phyloP scores from a whole-genome alignment of 2,888 invertebrate genomes.

The Atrina japonica region DNA sequence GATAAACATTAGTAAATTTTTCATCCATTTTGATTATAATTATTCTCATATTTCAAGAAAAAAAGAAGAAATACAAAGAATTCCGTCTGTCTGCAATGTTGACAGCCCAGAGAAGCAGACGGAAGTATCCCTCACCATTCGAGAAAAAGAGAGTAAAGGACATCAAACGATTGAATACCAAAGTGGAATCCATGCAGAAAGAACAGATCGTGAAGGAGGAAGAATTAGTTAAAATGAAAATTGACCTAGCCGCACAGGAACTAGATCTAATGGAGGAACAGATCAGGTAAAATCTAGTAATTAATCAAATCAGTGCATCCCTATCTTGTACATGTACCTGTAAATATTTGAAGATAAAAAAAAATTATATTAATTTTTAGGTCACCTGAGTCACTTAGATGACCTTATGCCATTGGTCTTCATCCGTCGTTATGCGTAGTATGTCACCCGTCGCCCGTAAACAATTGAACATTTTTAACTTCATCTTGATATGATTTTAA shows the following conservation, averaged over 20 bases:
- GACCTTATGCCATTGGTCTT: no score
- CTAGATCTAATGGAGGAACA: constrained; percentile 65
- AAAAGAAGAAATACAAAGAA: neutral
- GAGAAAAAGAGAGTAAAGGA: constrained; percentile 70
- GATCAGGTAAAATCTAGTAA: constrained; percentile 54
- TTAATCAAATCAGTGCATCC: neutral
- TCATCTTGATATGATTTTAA: no score
- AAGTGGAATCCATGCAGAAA: constrained; percentile 62
- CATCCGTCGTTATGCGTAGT: no score
- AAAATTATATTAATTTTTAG: no score
- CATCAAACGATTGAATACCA: constrained; percentile 64
- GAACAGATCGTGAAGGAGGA: constrained; percentile 64
- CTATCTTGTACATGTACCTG: no score
- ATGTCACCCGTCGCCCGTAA: no score
- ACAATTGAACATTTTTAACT: no score
- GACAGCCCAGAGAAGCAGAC: constrained; percentile 24
- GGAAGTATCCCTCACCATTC: constrained; percentile 67
- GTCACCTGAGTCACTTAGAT: no score
- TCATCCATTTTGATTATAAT: no score
- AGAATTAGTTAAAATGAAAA: constrained; percentile 63
- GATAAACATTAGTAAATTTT: no score
- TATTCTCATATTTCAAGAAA: no score
- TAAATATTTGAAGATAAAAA: no score
- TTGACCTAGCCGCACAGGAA: constrained; percentile 66
- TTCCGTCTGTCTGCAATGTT: constrained; percentile 44